Conservation (phyloP, 2,797 vertebrate species). For the Enteromius argenteus region DNA sequence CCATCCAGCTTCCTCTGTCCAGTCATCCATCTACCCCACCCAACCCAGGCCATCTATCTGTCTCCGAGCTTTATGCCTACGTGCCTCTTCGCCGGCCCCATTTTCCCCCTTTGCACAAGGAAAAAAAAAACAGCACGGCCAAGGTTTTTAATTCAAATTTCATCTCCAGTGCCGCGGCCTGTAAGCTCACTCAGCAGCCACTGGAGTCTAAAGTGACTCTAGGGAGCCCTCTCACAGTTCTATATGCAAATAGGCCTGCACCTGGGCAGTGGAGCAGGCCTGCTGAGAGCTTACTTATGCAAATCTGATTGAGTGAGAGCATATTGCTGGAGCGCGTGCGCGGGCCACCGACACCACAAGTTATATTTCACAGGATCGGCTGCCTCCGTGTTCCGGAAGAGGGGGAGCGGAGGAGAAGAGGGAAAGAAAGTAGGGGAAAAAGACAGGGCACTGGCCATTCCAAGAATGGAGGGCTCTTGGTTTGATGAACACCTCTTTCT, state of each 20-base stretch:
- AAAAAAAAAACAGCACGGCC: slow-evolving; percentile 74
- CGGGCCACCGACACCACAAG: slow-evolving; percentile 84
- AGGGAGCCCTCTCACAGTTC: slow-evolving; percentile 98
- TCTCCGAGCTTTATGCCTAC: slow-evolving; percentile 55
- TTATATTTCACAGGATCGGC: slow-evolving; percentile 91
- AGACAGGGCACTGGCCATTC: slow-evolving; percentile 45
- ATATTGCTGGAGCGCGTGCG: slow-evolving; percentile 90
- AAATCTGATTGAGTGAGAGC: slow-evolving; percentile 99
- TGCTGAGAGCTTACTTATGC: slow-evolving; percentile 99
- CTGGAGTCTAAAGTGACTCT: slow-evolving; percentile 99
- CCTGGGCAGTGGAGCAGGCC: slow-evolving; percentile 98
- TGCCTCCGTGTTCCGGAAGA: slow-evolving; percentile 79
- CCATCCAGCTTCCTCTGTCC: slow-evolving; percentile 54
- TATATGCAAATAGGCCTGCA: slow-evolving; percentile 99
- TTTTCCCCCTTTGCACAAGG: slow-evolving; percentile 65
- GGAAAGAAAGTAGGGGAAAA: slow-evolving; percentile 49
- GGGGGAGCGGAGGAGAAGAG: slow-evolving; percentile 55
- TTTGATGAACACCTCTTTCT: slow-evolving; percentile 69
- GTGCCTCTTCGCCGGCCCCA: slow-evolving; percentile 33
- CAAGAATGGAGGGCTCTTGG: slow-evolving; percentile 57
- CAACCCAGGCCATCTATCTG: slow-evolving; percentile 54
- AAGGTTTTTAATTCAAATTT: slow-evolving; percentile 99
- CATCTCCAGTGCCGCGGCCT: slow-evolving; percentile 90
- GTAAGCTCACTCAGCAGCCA: slow-evolving; percentile 97
- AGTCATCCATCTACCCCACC: slow-evolving; percentile 54